Conservation (phyloP, 2,888 invertebrate genomes). For the Drosophila prolongata region DNA sequence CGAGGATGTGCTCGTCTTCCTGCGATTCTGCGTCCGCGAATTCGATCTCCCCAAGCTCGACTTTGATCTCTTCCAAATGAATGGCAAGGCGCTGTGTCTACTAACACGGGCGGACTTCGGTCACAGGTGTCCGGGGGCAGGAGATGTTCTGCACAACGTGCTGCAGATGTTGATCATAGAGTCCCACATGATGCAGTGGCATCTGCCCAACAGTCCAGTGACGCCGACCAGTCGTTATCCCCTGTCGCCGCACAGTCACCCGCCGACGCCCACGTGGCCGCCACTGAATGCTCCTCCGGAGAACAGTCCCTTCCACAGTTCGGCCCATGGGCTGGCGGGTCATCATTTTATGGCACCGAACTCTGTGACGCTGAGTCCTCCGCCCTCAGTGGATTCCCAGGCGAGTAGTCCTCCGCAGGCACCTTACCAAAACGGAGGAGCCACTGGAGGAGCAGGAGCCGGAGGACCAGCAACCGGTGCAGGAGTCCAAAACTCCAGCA, state of each 20-base stretch:
- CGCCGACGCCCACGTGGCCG: conserved; percentile 92
- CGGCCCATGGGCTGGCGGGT: conserved; percentile 85
- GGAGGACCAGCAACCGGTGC: conserved; percentile 69
- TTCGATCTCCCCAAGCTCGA: conserved; percentile 96
- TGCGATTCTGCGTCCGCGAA: conserved; percentile 96
- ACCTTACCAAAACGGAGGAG: conserved; percentile 85
- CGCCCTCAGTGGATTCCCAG: conserved; percentile 94
- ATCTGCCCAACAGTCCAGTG: conserved; percentile 92
- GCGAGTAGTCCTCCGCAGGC: conserved; percentile 94
- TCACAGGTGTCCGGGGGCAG: conserved; percentile 96
- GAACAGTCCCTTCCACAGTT: conserved; percentile 85
- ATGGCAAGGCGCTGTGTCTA: conserved; percentile 97
- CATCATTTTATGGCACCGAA: conserved; percentile 92
- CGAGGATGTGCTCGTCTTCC: conserved; percentile 94
- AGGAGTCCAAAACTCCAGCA: conserved; percentile 20
- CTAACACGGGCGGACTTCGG: conserved; percentile 95
- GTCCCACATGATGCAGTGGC: conserved; percentile 91
- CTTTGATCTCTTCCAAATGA: conserved; percentile 97
- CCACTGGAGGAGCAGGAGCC: conserved; percentile 53
- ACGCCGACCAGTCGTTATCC: conserved; percentile 93
- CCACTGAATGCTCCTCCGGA: conserved; percentile 85
- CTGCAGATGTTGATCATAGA: conserved; percentile 94
- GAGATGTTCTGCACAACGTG: conserved; percentile 97
- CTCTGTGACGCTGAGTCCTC: conserved; percentile 95
- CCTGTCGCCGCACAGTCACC: conserved; percentile 92